Base-by-base conservation (phyloP, 2,888 invertebrate species). In the Aporophyla lueneburgensis region DNA sequence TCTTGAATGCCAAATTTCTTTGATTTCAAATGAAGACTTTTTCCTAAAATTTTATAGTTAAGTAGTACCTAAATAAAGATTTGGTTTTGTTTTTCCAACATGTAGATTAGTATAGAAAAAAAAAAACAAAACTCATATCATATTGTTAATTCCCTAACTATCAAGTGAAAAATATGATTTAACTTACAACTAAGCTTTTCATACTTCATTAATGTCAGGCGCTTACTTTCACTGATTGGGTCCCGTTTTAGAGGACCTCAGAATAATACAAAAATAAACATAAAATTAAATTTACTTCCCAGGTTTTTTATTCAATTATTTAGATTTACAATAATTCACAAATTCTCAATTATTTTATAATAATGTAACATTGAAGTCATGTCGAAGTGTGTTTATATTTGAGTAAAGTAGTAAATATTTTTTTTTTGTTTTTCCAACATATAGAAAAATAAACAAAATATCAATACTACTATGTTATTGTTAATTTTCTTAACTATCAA, bases 381-480 rank as follows among this genome's bases (percentile, higher is more conserved):
- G 3, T 33, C 33, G 3, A 33, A 33, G 3, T 2, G 33, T 33
- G n/a, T 33, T 33, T 33, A 33, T 33, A 33, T 33, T 33, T 33
- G 33, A 33, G 33, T 33, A 33, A 33, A 33, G 33, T 33, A 33
- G 33, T 33, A 33, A 33, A 33, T 33, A 33, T 2, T 2, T 1
- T 2, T 33, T 33, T 33, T 33, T 33, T 33, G 33, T 33, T 33
- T 33, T 33, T 33, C 33, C 33, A 33, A 33, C 33, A 2, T 46
- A 46, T 43, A 40, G 62, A 75, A 75, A 74, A 56, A 63, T 56
- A 24, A 49, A 46, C 1, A 24, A 43, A 49, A 16, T 61, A n/a
- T 19, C 16, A 40, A 65, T 56, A 49, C 33, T 19, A 33, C 58
- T 14, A 54, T 46, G 33, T 5, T 27, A 40, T 12, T 33, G 33